These are phyloP conservation scores for Oncopeltus fasciatus DNA, from an alignment of 1,140 invertebrate species.

Conservation along the genomic window DNA sequence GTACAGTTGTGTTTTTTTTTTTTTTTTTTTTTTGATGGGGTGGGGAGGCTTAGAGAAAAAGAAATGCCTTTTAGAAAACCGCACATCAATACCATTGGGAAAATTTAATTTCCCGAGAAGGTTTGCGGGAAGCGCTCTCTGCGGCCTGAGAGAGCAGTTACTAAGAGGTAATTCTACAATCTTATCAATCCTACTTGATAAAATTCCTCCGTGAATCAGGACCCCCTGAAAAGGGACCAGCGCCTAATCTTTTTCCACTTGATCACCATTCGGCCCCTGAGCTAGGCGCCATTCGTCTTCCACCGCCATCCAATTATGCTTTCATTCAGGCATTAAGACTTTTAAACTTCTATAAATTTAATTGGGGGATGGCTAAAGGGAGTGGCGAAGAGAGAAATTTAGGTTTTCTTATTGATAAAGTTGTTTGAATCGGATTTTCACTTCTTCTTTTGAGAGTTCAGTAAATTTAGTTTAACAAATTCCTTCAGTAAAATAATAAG, in stretches of 20 bases:
- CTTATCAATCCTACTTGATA: constrained; percentile 9
- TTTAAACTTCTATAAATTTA: constrained; percentile 2
- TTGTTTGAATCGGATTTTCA: no score
- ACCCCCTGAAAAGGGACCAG: not conserved
- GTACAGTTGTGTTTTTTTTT: no score
- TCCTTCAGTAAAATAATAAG: no score
- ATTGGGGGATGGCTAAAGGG: not conserved
- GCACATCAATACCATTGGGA: not conserved
- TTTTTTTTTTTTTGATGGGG: not conserved
- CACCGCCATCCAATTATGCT: constrained; percentile 1
- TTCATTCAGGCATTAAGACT: constrained; percentile 6
- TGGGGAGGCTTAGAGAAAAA: not conserved
- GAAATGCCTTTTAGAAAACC: not conserved
- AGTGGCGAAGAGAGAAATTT: not conserved
- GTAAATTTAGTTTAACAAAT: no score
- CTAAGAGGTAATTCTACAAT: constrained; percentile 3
- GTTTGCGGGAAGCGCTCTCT: no score
- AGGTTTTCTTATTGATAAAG: constrained; percentile 1
- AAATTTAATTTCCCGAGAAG: no score
- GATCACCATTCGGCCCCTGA: not conserved
- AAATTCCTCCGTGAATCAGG: constrained; percentile 1
- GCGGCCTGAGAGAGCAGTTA: not conserved
- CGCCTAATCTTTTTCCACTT: constrained; percentile 7
- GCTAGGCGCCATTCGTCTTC: not conserved
- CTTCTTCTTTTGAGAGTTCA: no score